These are phyloP conservation scores for Habropoda laboriosa DNA, from an alignment of 1,140 invertebrate genomes.

Conservation along the genomic window DNA sequence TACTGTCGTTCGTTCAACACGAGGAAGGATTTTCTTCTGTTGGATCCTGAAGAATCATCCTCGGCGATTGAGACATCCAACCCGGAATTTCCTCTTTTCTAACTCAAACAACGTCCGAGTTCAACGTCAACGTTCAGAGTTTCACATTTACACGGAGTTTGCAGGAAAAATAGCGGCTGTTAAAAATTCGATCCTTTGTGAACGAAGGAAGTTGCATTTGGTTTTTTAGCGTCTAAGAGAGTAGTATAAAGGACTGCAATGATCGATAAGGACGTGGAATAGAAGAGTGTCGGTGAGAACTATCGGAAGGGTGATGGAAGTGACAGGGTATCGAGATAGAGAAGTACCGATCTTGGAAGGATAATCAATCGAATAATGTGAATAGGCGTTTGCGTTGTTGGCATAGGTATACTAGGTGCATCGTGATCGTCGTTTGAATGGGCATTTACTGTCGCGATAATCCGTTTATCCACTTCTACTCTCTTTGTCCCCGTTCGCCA, in stretches of 20 bases:
- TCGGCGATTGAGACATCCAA: not conserved
- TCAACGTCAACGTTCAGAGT: not conserved
- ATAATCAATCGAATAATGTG: not conserved
- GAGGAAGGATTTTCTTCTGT: too few species aligned
- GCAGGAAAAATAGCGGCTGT: not conserved
- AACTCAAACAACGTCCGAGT: not conserved
- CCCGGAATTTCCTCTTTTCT: not conserved
- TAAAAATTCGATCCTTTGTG: too few species aligned
- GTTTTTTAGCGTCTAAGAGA: too few species aligned
- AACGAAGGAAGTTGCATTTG: too few species aligned
- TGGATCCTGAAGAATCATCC: too few species aligned
- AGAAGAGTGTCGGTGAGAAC: too few species aligned
- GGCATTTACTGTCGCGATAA: constrained; percentile 6
- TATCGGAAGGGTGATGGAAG: too few species aligned
- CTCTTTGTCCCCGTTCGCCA: constrained; percentile 8
- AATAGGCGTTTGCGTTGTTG: not conserved
- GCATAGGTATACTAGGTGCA: not conserved
- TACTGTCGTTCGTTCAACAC: too few species aligned
- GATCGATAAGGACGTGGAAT: too few species aligned
- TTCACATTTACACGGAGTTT: not conserved
- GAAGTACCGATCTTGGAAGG: not conserved
- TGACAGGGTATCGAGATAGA: not conserved
- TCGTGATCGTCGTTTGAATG: constrained; percentile 19
- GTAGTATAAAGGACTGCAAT: too few species aligned
- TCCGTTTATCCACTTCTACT: constrained; percentile 25